These are phyloP conservation scores for Ceyx melanurus DNA, from an alignment of 2,113 vertebrate genomes.

Conservation along the genomic window DNA sequence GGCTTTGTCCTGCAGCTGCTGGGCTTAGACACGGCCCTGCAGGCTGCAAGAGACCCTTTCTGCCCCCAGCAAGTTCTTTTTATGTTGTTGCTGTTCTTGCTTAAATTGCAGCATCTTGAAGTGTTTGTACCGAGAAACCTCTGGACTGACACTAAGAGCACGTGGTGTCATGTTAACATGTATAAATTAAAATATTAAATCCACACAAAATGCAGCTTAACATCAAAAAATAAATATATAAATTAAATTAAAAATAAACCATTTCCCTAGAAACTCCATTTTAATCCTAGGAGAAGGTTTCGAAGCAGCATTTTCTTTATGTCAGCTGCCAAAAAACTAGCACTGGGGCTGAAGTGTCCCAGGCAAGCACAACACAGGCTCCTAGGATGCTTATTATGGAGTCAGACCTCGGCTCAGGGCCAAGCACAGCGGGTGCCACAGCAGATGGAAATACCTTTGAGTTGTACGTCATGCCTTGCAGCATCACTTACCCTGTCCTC, in stretches of 20 bases:
- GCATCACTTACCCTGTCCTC: neutral
- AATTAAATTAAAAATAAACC: conserved; percentile 66
- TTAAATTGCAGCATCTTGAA: conserved; percentile 34
- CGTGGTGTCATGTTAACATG: neutral
- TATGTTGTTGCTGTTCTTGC: neutral
- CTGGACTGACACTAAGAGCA: conserved; percentile 36
- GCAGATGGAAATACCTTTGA: neutral
- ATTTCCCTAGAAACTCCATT: conserved; percentile 44
- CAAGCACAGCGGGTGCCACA: neutral
- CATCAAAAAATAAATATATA: conserved; percentile 71
- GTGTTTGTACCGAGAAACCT: conserved; percentile 9
- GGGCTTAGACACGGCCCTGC: neutral
- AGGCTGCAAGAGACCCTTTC: neutral
- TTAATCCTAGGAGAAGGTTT: conserved; percentile 43
- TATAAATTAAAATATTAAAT: conserved; percentile 55
- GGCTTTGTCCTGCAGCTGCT: conserved; percentile 9
- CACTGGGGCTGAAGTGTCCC: neutral
- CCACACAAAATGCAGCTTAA: conserved; percentile 30
- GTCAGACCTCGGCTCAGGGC: neutral
- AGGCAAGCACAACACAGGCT: neutral
- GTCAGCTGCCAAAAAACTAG: conserved; percentile 15
- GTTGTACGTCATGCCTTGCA: neutral
- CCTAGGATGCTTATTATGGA: neutral
- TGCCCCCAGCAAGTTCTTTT: neutral
- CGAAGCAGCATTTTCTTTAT: conserved; percentile 42